phyloP scores from a whole-genome alignment of 2,797 vertebrate genomes.

The Leptodactylus fallax region DNA sequence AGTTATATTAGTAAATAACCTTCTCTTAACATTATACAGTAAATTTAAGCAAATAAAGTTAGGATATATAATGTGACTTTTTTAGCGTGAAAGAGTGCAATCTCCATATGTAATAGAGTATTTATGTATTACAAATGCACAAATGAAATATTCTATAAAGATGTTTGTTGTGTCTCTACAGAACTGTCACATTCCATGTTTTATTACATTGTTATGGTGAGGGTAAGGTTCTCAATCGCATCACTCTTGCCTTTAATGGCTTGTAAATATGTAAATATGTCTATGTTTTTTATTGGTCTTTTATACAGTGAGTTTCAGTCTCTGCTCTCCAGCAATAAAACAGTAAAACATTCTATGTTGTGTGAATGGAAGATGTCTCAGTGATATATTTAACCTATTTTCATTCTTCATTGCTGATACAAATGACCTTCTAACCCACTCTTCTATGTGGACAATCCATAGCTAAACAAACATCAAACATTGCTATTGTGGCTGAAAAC shows the following conservation, averaged over 20 bases:
- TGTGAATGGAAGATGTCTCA: background rate
- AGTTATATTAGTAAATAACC: background rate
- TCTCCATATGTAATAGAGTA: background rate
- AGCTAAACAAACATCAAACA: background rate
- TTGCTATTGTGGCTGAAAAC: background rate
- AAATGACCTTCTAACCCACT: constrained; percentile 1
- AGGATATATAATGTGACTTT: background rate
- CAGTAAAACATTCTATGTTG: too few relatives aligned
- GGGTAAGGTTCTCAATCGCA: too few relatives aligned
- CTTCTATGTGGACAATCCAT: background rate
- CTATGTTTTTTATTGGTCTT: too few relatives aligned
- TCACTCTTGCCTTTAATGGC: too few relatives aligned
- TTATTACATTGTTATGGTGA: too few relatives aligned
- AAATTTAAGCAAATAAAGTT: background rate
- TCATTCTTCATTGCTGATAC: constrained; percentile 1
- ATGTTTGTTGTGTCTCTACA: too few relatives aligned
- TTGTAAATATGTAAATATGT: too few relatives aligned
- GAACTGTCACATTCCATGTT: too few relatives aligned
- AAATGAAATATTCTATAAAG: too few relatives aligned
- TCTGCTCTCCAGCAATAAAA: too few relatives aligned
- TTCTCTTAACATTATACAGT: background rate
- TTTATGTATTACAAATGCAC: too few relatives aligned
- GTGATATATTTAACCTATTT: background rate
- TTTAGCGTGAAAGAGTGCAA: background rate
- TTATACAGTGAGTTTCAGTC: too few relatives aligned